A percentile compares a stretch with the other conserved stretches of the same genome.
Conservation (phyloP, 2,113 vertebrate species). For the Chelonoidis abingdonii region DNA sequence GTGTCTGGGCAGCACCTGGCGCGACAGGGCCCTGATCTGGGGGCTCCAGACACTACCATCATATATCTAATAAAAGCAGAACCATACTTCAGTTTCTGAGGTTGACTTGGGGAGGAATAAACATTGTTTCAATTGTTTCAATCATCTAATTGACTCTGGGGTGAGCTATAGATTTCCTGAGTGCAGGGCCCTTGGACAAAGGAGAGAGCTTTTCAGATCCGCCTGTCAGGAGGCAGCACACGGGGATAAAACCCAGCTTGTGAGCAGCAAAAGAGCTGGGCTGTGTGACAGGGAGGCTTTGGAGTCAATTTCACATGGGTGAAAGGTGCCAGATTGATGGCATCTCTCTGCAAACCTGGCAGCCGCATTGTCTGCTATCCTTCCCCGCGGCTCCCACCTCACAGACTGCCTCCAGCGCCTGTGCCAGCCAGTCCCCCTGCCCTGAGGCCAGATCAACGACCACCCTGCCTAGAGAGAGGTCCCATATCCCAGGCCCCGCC, state of each 20-base stretch:
- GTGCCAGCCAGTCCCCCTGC: no score
- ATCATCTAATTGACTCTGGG: not conserved
- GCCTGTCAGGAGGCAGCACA: not conserved
- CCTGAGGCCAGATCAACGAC: no score
- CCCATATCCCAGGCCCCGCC: no score
- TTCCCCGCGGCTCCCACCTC: no score
- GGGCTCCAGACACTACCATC: not conserved
- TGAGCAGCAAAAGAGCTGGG: not conserved
- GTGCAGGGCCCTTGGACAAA: not conserved
- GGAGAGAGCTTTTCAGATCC: not conserved
- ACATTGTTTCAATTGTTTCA: not conserved
- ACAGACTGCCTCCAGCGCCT: not conserved
- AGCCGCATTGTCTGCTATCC: not conserved
- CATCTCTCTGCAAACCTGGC: not conserved
- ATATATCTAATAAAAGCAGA: not conserved
- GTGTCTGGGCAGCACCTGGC: no score
- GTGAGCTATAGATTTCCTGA: not conserved
- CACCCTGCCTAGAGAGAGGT: no score
- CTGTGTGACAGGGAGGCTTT: not conserved
- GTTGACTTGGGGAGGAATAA: not conserved
- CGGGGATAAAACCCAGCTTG: no score
- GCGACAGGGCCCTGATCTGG: no score
- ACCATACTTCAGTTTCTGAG: not conserved
- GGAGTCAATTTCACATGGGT: not conserved
- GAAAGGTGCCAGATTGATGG: not conserved